phyloP scores from a whole-genome alignment of 2,797 vertebrate genomes.

The Gorsachius magnificus region DNA sequence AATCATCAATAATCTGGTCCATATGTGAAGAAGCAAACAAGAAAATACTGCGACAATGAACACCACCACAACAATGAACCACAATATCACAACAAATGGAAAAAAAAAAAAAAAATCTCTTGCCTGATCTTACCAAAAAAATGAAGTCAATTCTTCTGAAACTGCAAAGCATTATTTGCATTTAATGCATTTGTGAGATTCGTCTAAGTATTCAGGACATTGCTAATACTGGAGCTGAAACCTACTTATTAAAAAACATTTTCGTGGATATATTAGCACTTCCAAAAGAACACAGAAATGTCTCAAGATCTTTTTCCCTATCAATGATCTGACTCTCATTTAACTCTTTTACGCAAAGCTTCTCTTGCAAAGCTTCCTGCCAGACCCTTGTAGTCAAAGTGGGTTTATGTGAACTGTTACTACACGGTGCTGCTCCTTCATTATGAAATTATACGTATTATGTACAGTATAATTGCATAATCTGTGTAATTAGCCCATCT shows the following conservation, averaged over 20 bases:
- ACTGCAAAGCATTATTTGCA: neutral
- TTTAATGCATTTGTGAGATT: neutral
- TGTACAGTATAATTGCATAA: conserved; percentile 14
- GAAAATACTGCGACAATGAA: neutral
- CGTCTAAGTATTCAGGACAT: neutral
- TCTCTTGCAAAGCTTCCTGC: neutral
- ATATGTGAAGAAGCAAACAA: neutral
- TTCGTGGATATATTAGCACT: neutral
- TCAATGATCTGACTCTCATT: neutral
- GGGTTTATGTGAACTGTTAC: neutral
- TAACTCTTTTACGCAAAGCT: neutral
- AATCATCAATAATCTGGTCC: neutral
- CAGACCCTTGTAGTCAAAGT: neutral
- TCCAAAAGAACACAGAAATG: neutral
- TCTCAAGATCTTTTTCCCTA: neutral
- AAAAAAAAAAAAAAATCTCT: neutral
- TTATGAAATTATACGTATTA: conserved; percentile 35
- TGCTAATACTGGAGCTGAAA: neutral
- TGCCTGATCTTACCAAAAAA: neutral
- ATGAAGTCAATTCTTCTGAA: neutral
- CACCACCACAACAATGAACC: neutral
- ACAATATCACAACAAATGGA: neutral
- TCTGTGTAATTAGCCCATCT: conserved; percentile 35
- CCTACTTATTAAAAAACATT: neutral
- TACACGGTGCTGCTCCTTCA: neutral